These are phyloP conservation scores for Tenthredo mesomela DNA, from an alignment of 2,888 invertebrate genomes.

Conservation along the genomic window DNA sequence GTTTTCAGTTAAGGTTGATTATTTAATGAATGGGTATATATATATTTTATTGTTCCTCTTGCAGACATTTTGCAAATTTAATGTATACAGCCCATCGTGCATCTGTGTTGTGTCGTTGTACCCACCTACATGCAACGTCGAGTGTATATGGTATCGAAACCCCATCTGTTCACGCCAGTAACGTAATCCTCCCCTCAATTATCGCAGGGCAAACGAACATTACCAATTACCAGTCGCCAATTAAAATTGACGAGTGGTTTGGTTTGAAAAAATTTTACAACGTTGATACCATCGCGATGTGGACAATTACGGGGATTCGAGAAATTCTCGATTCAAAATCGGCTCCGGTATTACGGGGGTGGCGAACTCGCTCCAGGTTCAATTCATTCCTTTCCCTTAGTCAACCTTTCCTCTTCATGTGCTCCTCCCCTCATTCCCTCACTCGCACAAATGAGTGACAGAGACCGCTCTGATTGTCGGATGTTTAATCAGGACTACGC, in stretches of 20 bases:
- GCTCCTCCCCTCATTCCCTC: background rate
- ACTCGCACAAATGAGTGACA: constrained; percentile 30
- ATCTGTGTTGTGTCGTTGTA: background rate
- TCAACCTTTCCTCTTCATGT: constrained; percentile 24
- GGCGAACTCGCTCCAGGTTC: constrained; percentile 17
- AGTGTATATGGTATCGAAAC: background rate
- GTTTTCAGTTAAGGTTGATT: background rate
- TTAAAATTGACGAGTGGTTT: constrained; percentile 35
- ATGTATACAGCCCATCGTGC: background rate
- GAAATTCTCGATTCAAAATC: constrained; percentile 34
- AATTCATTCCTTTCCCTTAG: background rate
- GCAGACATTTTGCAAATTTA: background rate
- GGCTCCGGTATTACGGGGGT: background rate
- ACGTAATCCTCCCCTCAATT: constrained; percentile 42
- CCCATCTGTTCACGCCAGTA: constrained; percentile 24
- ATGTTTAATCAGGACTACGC: constrained; percentile 49
- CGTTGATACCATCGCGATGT: background rate
- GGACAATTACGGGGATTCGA: background rate
- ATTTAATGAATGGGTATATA: background rate
- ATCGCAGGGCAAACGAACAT: constrained; percentile 31
- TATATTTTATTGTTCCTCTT: background rate
- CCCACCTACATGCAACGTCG: background rate
- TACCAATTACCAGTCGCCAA: constrained; percentile 37
- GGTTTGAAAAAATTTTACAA: background rate
- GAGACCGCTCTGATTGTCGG: constrained; percentile 41